Evolutionary conservation across 2,888 invertebrate genomes (phyloP).

Genomic region (Drosophila siamana): DNA sequence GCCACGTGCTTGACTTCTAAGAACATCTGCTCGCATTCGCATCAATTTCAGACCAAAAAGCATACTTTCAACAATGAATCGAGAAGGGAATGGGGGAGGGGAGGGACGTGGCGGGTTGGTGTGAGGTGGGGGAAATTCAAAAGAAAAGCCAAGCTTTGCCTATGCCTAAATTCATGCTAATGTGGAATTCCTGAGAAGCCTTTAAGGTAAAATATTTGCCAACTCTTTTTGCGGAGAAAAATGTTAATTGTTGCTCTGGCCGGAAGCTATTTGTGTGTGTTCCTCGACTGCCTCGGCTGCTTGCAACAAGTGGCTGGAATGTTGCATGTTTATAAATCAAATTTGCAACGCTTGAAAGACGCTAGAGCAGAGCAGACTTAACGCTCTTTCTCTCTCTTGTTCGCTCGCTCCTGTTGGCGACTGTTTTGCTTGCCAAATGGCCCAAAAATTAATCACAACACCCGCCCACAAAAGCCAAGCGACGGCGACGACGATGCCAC

Average conservation of each 20-base stretch:
- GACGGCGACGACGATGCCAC: conserved; percentile 13
- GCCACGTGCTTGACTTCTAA: background rate
- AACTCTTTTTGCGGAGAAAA: conserved; percentile 1
- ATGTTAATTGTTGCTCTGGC: conserved; percentile 16
- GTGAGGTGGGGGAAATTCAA: background rate
- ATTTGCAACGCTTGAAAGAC: conserved; percentile 35
- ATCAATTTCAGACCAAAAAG: background rate
- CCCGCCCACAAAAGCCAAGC: conserved; percentile 15
- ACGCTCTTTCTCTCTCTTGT: conserved; percentile 1
- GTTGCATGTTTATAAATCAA: conserved; percentile 60
- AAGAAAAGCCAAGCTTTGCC: background rate
- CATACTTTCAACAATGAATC: background rate
- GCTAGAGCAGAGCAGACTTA: background rate
- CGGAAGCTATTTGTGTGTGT: background rate
- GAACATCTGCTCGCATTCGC: conserved; percentile 1
- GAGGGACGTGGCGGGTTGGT: too few species aligned
- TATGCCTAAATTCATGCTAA: conserved; percentile 1
- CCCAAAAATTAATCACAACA: conserved; percentile 61
- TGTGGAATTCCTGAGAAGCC: conserved; percentile 8
- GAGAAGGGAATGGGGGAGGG: background rate
- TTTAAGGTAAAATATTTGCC: background rate
- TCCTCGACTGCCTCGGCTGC: background rate
- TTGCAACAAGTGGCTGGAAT: conserved; percentile 57
- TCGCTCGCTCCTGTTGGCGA: background rate
- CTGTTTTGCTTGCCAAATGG: conserved; percentile 27